phyloP scores from a whole-genome alignment of 2,797 vertebrate species.

The Artibeus lituratus region DNA sequence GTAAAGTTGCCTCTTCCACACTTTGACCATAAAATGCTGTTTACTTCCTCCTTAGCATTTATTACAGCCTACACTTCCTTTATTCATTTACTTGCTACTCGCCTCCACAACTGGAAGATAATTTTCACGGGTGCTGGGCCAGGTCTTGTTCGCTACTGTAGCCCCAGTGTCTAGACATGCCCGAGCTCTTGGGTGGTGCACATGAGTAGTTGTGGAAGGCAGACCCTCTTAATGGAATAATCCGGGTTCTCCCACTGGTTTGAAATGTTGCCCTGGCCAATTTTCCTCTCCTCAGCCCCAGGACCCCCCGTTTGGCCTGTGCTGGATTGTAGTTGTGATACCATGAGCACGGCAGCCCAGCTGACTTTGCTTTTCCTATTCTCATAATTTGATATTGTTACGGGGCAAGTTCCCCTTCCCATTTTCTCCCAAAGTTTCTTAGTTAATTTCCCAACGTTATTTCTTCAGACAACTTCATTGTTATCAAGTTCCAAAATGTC shows the following conservation, averaged over 20 bases:
- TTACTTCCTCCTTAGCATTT: neutral
- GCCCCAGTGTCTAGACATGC: neutral
- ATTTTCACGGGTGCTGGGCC: neutral
- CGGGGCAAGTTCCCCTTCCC: neutral
- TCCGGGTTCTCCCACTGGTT: neutral
- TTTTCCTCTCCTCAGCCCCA: neutral
- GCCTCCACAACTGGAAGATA: too few relatives aligned
- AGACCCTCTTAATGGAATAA: neutral
- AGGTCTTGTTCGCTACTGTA: neutral
- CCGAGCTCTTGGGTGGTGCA: neutral
- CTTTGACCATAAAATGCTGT: neutral
- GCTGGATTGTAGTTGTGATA: neutral
- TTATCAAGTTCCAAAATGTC: neutral
- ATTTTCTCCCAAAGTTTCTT: neutral
- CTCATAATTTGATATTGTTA: neutral
- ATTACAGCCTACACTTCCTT: neutral
- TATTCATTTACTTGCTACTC: neutral
- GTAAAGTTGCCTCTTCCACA: neutral
- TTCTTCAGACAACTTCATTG: neutral
- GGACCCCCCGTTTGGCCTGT: too few relatives aligned
- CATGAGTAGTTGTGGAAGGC: neutral
- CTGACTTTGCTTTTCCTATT: neutral
- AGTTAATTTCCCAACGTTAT: neutral
- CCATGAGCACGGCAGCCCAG: neutral
- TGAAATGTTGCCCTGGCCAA: neutral